Evolutionary conservation across 2,888 invertebrate species (phyloP), one percentile per base, ranked within the genome.

Genomic region (Archaeoteleia sp.): DNA sequence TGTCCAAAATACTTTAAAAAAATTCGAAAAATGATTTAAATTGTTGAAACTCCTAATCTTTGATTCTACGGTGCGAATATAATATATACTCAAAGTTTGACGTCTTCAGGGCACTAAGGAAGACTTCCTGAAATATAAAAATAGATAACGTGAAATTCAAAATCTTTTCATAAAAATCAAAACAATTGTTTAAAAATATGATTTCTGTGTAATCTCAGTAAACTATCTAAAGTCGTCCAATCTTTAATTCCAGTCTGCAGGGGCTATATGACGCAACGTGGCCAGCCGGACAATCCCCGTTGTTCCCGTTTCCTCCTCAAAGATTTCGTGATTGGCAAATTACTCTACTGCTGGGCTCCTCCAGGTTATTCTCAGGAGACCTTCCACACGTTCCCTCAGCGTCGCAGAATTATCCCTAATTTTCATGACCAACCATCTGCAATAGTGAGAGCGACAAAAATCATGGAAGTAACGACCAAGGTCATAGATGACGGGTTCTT

Each of bases 241-340:
- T n/a, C n/a, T n/a, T n/a, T n/a, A n/a, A n/a, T 76, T 75, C 2
- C 85, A 96, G 96, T 91, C 84, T 95, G 95, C 87, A 89, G 98
- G 78, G 98, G 98, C 12, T 98, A 95, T 85, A 98, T 98, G 98
- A 97, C 97, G 0, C 92, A 95, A 6, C 93, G 93, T 60, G 98
- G 98, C 0, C 92, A 96, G 75, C 98, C 98, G 0, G 98, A 99
- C 87, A 93, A 93, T 83, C 91, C 98, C 0, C 90, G 98, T 14
- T 93, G 97, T 0, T 93, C 98, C 0, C 89, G 98, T 25, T 91
- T 93, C 61, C 87, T 99, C 63, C 88, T 98, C 0, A 98, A 98
- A 82, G 97, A 98, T 83, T 96, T 92, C 74, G 92, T 96, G 0
- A 91, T 91, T 82, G 98, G 98, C 0, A 92, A 92, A 74, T 86